Conservation (phyloP, 2,113 vertebrate genomes). For the Corythornis vintsioides region DNA sequence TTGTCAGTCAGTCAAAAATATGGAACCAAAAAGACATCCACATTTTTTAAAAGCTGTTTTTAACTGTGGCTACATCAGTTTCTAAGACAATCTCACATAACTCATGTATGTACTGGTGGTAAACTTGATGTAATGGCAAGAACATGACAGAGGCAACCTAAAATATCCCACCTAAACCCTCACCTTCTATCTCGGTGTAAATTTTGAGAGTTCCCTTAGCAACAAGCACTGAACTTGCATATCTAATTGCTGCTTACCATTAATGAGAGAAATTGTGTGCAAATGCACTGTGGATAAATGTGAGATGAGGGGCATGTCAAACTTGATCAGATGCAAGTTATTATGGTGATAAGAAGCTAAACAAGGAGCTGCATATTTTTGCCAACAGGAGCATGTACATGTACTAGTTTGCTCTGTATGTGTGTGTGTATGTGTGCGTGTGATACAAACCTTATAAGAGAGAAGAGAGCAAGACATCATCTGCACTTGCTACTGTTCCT, state of each 20-base stretch:
- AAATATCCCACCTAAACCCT: not conserved
- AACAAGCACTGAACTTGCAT: not conserved
- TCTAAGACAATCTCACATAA: not conserved
- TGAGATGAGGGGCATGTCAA: fast-evolving
- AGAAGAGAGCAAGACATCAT: not conserved
- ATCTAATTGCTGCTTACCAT: not conserved
- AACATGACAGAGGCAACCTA: not conserved
- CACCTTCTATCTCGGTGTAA: not conserved
- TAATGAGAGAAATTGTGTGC: not conserved
- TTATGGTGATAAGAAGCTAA: not conserved
- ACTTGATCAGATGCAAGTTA: not conserved
- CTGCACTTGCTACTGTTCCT: not conserved
- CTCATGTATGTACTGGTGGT: not conserved
- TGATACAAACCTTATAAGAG: not conserved
- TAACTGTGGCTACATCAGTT: not conserved
- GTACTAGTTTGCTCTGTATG: too few relatives aligned
- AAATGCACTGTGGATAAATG: not conserved
- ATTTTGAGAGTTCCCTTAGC: not conserved
- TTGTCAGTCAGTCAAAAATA: not conserved
- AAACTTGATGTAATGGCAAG: not conserved
- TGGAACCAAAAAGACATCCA: not conserved
- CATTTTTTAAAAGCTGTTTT: not conserved
- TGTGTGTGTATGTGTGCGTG: not conserved
- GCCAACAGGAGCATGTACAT: not conserved
- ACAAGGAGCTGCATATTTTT: not conserved